A percentile compares a stretch with the other conserved stretches of the same genome.
Conservation (phyloP, 2,888 invertebrate genomes). For the Seira sanloemensis region DNA sequence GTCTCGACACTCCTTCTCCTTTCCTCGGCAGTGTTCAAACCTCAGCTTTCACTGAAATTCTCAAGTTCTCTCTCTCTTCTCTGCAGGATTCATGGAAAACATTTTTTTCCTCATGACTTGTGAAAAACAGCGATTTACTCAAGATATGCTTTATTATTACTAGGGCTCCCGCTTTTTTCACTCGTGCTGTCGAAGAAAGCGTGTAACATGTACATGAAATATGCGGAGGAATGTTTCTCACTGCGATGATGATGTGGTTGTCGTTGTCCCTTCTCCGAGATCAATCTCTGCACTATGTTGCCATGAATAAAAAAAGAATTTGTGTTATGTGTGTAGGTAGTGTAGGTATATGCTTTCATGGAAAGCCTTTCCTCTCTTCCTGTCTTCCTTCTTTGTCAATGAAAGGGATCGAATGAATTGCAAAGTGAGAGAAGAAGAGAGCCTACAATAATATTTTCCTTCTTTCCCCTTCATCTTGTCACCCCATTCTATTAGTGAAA, state of each 20-base stretch:
- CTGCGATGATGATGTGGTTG: neutral
- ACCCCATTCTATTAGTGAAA: neutral
- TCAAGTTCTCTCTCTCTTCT: neutral
- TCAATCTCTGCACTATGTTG: neutral
- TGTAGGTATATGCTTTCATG: neutral
- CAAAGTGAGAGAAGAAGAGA: neutral
- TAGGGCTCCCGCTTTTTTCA: neutral
- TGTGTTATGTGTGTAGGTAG: no score
- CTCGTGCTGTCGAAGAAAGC: neutral
- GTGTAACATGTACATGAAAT: neutral
- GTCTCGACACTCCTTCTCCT: neutral
- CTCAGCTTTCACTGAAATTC: neutral
- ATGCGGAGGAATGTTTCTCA: constrained; percentile 13
- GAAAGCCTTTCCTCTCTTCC: constrained; percentile 10
- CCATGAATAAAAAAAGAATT: constrained; percentile 19
- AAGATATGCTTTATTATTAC: constrained; percentile 3
- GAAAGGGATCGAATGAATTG: constrained; percentile 13
- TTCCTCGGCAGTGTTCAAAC: neutral
- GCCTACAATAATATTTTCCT: constrained; percentile 8
- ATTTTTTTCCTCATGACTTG: neutral
- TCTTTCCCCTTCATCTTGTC: constrained; percentile 1
- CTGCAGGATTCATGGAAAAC: neutral
- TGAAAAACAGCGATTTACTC: neutral
- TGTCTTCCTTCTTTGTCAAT: neutral
- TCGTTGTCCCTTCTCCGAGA: neutral